Conservation (phyloP, 2,113 vertebrate genomes). For the Neolamprologus hecqui region DNA sequence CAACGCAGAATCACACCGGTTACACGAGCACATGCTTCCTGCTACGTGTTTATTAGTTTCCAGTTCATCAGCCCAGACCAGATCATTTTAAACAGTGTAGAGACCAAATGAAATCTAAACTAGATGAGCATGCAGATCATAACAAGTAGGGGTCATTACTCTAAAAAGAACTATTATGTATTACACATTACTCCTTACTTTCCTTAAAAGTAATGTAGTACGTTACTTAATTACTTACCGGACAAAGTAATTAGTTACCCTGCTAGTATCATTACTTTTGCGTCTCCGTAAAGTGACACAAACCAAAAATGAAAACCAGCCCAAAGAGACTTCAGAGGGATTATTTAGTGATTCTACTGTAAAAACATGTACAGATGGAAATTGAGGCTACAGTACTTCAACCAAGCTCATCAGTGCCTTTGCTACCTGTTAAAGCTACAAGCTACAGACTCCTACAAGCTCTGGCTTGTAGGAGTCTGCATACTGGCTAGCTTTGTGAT, state of each 20-base stretch:
- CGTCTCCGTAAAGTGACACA: not conserved
- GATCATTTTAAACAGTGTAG: not conserved
- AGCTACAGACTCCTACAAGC: no score
- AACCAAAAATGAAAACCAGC: fast-evolving
- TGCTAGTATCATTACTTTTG: fast-evolving
- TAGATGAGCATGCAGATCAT: not conserved
- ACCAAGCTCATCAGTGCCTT: not conserved
- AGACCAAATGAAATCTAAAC: not conserved
- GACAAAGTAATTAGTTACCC: not conserved
- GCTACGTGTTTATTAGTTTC: not conserved
- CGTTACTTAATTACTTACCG: not conserved
- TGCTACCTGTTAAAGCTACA: not conserved
- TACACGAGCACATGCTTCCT: not conserved
- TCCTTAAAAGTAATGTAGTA: not conserved
- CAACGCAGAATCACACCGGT: no score
- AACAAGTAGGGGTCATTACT: not conserved
- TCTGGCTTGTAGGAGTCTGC: not conserved
- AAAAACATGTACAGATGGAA: not conserved
- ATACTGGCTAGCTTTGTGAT: not conserved
- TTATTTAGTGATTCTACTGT: not conserved
- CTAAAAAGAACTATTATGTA: not conserved
- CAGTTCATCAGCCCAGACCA: not conserved
- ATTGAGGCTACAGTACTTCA: not conserved
- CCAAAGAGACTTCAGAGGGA: not conserved
- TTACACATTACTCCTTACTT: not conserved